These are phyloP conservation scores for Ametastegia equiseti DNA, from an alignment of 2,888 invertebrate species.

Conservation along the genomic window DNA sequence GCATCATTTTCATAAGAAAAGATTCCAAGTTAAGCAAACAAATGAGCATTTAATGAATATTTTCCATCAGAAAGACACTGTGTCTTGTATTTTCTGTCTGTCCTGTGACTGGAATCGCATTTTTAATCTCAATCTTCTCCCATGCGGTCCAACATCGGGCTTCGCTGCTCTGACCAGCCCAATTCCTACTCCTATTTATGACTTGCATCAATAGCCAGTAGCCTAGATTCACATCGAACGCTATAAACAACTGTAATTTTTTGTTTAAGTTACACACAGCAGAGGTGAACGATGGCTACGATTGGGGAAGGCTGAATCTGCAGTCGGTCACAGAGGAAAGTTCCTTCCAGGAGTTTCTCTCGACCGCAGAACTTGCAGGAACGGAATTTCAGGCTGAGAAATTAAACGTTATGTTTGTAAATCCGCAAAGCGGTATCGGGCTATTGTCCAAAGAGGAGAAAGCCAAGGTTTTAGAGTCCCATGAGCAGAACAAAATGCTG, in stretches of 20 bases:
- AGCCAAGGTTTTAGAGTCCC: conserved; percentile 77
- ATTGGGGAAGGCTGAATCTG: conserved; percentile 93
- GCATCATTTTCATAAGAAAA: too few relatives aligned
- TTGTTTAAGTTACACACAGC: conserved; percentile 86
- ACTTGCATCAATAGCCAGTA: too few relatives aligned
- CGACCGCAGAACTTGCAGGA: conserved; percentile 95
- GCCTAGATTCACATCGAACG: not conserved
- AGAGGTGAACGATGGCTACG: conserved; percentile 93
- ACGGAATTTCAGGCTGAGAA: conserved; percentile 96
- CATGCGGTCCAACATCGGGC: too few relatives aligned
- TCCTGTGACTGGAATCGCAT: too few relatives aligned
- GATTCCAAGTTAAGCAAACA: too few relatives aligned
- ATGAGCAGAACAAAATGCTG: conserved; percentile 80
- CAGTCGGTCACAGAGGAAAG: conserved; percentile 97
- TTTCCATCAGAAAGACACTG: too few relatives aligned
- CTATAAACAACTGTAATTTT: too few relatives aligned
- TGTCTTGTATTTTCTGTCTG: too few relatives aligned
- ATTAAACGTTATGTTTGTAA: conserved; percentile 88
- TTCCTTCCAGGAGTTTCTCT: conserved; percentile 97
- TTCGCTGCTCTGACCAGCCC: too few relatives aligned
- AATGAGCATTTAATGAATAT: too few relatives aligned
- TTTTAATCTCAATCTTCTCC: too few relatives aligned
- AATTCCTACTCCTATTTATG: too few relatives aligned
- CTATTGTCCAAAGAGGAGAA: conserved; percentile 81
- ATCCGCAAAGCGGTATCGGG: conserved; percentile 80